Conservation (phyloP, 2,797 vertebrate genomes). For the Sylvilagus floridanus region DNA sequence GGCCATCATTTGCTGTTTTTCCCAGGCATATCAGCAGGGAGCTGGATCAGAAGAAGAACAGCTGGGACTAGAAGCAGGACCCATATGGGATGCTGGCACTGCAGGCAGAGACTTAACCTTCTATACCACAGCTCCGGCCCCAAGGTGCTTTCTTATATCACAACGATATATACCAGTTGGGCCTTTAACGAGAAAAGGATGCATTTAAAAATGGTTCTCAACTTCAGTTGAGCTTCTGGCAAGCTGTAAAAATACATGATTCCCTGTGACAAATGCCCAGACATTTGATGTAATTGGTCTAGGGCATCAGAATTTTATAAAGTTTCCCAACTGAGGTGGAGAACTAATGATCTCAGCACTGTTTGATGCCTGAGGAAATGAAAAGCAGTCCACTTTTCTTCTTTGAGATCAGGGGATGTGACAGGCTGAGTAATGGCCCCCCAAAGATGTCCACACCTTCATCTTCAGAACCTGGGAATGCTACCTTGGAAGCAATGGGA, state of each 20-base stretch:
- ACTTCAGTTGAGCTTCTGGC: not conserved
- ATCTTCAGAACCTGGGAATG: not conserved
- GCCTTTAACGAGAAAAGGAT: slow-evolving; percentile 38
- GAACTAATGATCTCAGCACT: not conserved
- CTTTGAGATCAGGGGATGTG: not conserved
- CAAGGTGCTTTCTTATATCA: not conserved
- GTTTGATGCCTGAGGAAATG: not conserved
- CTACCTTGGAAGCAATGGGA: not conserved
- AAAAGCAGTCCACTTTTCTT: not conserved
- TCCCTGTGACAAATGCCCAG: not conserved
- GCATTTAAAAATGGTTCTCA: not conserved
- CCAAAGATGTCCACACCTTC: not conserved
- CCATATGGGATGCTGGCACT: too few relatives aligned
- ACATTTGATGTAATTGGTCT: not conserved
- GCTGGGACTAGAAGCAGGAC: too few relatives aligned
- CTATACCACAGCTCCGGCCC: too few relatives aligned
- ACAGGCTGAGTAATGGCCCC: not conserved
- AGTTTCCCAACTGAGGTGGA: not conserved
- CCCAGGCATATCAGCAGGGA: too few relatives aligned
- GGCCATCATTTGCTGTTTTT: too few relatives aligned
- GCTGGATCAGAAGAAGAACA: too few relatives aligned
- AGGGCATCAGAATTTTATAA: slow-evolving; percentile 8
- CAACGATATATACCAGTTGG: not conserved
- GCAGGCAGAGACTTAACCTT: too few relatives aligned
- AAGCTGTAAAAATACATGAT: not conserved